phyloP scores from a whole-genome alignment of 2,113 vertebrate species.

The Rallus limicola region DNA sequence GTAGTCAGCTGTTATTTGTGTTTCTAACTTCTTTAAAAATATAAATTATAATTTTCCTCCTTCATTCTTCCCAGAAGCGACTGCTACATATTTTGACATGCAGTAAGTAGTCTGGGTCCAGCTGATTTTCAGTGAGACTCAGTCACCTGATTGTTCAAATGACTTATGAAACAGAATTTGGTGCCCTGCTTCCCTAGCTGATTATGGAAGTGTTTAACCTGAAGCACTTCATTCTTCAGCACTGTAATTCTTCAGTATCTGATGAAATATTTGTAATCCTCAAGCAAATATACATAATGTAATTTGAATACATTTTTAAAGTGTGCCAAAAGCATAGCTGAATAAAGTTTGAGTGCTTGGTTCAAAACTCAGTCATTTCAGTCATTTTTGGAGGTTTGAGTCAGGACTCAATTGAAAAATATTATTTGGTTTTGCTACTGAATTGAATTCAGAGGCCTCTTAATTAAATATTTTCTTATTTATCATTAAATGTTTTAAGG shows the following conservation, averaged over 20 bases:
- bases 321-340: background rate
- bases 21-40: background rate
- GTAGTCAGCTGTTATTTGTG: background rate
- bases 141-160: background rate
- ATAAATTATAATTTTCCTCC: background rate
- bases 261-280: background rate
- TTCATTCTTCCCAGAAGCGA: background rate
- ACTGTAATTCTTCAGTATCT: background rate
- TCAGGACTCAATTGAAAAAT: background rate
- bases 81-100: background rate
- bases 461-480: background rate
- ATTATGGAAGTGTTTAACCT: background rate
- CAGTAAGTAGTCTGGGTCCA: background rate
- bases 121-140: background rate
- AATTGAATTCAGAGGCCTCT: background rate
- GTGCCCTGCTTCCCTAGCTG: background rate
- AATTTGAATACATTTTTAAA: background rate
- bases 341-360: background rate
- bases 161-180: background rate
- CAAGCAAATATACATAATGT: background rate
- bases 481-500: background rate
- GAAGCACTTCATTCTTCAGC: background rate
- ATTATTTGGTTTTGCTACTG: background rate
- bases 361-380: background rate
- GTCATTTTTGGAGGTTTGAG: background rate